Evolutionary conservation across 2,113 vertebrate species (phyloP).

Genomic region (Clarias gariepinus): DNA sequence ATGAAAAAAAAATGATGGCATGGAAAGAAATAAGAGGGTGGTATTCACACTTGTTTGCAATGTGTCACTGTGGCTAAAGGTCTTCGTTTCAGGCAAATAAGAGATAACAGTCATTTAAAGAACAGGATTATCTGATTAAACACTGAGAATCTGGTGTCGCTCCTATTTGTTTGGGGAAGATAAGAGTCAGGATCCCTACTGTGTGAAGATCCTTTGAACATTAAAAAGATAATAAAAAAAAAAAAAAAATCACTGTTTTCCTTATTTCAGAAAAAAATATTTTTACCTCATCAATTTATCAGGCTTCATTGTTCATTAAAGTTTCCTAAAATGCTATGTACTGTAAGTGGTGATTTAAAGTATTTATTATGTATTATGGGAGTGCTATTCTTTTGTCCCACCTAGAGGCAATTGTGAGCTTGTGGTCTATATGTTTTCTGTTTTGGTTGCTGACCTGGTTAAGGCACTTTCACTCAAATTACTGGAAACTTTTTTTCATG

Average conservation of each 20-base stretch:
- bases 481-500: slow-evolving; percentile 49
- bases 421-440: slow-evolving; percentile 10
- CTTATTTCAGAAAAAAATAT: background rate
- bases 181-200: background rate
- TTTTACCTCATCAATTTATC: background rate
- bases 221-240: slow-evolving; percentile 59
- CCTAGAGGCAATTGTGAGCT: background rate
- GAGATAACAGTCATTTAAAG: background rate
- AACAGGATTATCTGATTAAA: background rate
- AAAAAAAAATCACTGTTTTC: background rate
- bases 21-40: background rate
- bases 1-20: background rate
- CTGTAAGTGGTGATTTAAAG: background rate
- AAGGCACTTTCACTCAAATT: slow-evolving; percentile 27
- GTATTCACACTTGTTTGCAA: background rate
- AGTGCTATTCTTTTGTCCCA: background rate
- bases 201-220: slow-evolving; percentile 59
- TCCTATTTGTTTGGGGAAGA: background rate
- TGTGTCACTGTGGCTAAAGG: background rate
- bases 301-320: background rate
- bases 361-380: background rate
- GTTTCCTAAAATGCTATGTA: background rate
- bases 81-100: background rate
- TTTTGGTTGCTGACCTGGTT: slow-evolving; percentile 36
- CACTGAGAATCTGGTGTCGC: background rate